Evolutionary conservation across 2,888 invertebrate genomes (phyloP).

Genomic region (Ephialtes manifestator): DNA sequence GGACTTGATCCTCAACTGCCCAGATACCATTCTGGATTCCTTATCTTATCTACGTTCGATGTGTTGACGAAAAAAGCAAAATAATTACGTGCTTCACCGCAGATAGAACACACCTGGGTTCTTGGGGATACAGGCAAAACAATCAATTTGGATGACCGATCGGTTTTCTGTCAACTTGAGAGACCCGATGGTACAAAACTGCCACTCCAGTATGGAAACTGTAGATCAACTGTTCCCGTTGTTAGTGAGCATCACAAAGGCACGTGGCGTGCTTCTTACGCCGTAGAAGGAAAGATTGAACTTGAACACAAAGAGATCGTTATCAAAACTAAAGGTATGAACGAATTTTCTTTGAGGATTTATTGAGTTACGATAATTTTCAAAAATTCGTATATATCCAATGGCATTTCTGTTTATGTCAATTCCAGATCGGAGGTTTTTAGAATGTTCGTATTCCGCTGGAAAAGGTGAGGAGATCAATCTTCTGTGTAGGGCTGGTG

Average conservation of each 20-base stretch:
- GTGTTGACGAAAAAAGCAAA: neutral
- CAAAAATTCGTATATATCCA: neutral
- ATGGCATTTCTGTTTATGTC: neutral
- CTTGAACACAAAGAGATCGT: conserved; percentile 64
- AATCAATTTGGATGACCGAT: neutral
- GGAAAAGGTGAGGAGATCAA: conserved; percentile 52
- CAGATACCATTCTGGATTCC: too few species aligned
- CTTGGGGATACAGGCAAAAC: neutral
- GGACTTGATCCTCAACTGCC: too few species aligned
- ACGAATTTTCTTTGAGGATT: neutral
- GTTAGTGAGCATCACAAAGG: conserved; percentile 77
- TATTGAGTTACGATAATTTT: neutral
- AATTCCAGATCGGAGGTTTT: conserved; percentile 38
- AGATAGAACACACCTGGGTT: conserved; percentile 15
- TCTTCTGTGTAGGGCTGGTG: conserved; percentile 67
- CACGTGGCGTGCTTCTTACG: conserved; percentile 77
- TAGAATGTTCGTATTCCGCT: conserved; percentile 11
- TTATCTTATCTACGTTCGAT: neutral
- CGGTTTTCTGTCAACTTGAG: conserved; percentile 74
- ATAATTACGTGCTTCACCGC: neutral
- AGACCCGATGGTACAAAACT: conserved; percentile 75
- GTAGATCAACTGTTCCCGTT: conserved; percentile 69
- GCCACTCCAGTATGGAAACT: conserved; percentile 66
- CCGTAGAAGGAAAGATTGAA: conserved; percentile 63
- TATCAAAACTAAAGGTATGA: conserved; percentile 75